Base-by-base conservation (phyloP, 2,113 vertebrate species). In the Eira barbara region DNA sequence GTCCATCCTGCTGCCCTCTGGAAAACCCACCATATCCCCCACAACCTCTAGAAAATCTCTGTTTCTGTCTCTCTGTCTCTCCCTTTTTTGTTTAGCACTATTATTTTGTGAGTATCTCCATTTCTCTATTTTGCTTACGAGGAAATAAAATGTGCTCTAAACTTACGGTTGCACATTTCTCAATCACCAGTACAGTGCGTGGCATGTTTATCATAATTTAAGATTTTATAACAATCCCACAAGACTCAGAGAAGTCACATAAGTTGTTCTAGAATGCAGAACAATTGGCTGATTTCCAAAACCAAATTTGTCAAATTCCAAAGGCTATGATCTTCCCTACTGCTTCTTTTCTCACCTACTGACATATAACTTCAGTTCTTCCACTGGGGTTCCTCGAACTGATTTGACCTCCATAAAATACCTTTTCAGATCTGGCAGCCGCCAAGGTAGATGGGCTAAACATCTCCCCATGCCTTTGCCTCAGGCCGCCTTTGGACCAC, bases 1-100 rank as follows among this genome's bases (percentile, higher is more conserved):
- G 7, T 80, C 34, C 36, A 18, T 71, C 11, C 0, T 17, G 4
- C 2, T 6, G 4, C 6, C 14, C 23, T 12, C 2, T 4, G 3
- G 25, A 65, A 82, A 82, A 45, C 8, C 55, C 79, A 63, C 6
- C 4, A 34, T 1, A 80, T 39, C 15, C 15, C 31, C 63, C 71
- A 21, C 4, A 39, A 23, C 13, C 20, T n/a, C 36, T 29, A 21
- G 23, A 81, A 94, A 49, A 45, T 36, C 29, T 67, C 11, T 4
- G 13, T 9, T 4, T 47, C 29, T 45, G 4, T 6, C 23, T 45
- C 1, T 6, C 23, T 11, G 9, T 55, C 67, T 29, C 29, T 45
- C 63, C 29, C 31, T 59, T 42, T 5, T 63, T 79, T 47, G 61
- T 42, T 89, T 39, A 87, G 45, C 42, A 25, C 10, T 65, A 27